Evolutionary conservation across 2,888 invertebrate genomes (phyloP), one percentile per base, ranked within the genome.

Genomic region (Trachelus iudaicus): DNA sequence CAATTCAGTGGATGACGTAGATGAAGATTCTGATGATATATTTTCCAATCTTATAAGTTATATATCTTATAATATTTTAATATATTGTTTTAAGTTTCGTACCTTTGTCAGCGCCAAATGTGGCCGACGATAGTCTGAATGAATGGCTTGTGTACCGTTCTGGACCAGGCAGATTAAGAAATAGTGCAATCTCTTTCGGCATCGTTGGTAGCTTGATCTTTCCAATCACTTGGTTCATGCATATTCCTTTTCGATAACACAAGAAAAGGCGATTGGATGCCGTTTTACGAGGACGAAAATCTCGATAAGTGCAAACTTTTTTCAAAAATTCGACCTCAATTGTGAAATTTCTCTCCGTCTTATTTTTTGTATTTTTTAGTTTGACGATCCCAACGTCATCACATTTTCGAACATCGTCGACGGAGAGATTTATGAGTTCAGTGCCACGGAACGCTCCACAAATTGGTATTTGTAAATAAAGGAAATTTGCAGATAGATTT

Each of bases 151-250:
- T 80, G 31, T 81, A 80, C 3, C 6, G 73, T 75, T 77, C 76
- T 13, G 78, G 76, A 80, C 80, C 56, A 34, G 73, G 35, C 69
- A 79, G 56, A 68, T 81, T 80, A 23, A 78, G 69, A 69, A 69
- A 78, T 34, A 33, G 31, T n/a, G 81, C 80, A 56, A 79, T 79
- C 73, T 69, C 31, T 34, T 75, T 79, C 13, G 82, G 80, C 78
- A 82, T 80, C 23, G 31, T 33, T 15, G 73, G 69, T 30, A 82
- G 76, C 76, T 81, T 82, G 73, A 81, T 74, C n/a, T 75, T 77
- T 11, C 81, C 83, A 75, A 81, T 82, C 15, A 78, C 77, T 73
- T 82, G 79, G 15, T 69, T 69, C 2, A 79, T 76, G 69, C 82
- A 83, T 73, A 69, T 78, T 30, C 82, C 79, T 33, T 80, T 75